Percentiles rank a stretch among this genome's conserved stretches.
These are phyloP conservation scores for Phalera bucephala DNA, from an alignment of 2,888 invertebrate species.

Conservation along the genomic window DNA sequence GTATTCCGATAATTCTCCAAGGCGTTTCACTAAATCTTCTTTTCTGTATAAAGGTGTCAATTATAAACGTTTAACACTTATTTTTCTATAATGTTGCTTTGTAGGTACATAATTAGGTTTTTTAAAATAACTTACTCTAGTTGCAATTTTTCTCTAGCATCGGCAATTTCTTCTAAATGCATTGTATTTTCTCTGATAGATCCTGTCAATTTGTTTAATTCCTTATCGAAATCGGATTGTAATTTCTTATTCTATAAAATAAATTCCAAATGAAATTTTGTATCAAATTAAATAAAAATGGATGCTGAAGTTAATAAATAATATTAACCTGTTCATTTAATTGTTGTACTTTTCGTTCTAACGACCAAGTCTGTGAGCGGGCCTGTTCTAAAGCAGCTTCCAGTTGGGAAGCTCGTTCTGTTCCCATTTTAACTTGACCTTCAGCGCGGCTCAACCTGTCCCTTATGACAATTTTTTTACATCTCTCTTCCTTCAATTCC, in stretches of 20 bases:
- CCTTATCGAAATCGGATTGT: conserved; percentile 56
- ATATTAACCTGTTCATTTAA: conserved; percentile 54
- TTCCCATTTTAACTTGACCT: conserved; percentile 52
- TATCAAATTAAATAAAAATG: too few species aligned
- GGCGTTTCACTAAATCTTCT: conserved; percentile 59
- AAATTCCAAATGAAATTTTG: too few species aligned
- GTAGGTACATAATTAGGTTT: neutral
- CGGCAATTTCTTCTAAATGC: conserved; percentile 63
- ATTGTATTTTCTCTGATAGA: conserved; percentile 59
- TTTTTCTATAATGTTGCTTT: too few species aligned
- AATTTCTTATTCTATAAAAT: conserved; percentile 52
- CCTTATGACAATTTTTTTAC: conserved; percentile 41
- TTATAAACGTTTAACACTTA: too few species aligned
- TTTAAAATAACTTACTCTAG: conserved; percentile 52
- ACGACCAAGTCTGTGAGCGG: conserved; percentile 37
- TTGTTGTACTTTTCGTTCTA: conserved; percentile 58
- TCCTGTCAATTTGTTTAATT: conserved; percentile 58
- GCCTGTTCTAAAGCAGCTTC: conserved; percentile 57
- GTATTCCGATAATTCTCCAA: conserved; percentile 50
- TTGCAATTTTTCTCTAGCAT: conserved; percentile 62
- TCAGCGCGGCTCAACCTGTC: conserved; percentile 54
- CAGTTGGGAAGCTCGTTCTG: conserved; percentile 48
- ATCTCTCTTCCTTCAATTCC: conserved; percentile 62
- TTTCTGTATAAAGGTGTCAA: conserved; percentile 44
- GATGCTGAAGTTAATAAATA: too few species aligned